Base-by-base conservation (phyloP, 2,113 vertebrate genomes). In the Marcusenius ussheri region DNA sequence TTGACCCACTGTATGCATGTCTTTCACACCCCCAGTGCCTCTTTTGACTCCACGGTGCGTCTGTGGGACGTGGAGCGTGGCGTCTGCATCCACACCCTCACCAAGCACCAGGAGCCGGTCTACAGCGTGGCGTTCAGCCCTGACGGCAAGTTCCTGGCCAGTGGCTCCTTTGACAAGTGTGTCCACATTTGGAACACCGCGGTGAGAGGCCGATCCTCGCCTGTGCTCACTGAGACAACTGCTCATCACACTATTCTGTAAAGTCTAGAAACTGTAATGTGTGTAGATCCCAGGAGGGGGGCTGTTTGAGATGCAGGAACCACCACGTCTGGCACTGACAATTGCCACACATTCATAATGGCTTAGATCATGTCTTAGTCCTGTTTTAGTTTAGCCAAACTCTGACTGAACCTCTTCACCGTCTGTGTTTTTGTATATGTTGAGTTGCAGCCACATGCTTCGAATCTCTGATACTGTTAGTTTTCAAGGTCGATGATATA, bases 101-200 rank as follows among this genome's bases (percentile, higher is more conserved):
- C 98, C 91, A 98, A 97, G 80, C 98, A 99, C 94, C 98, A 99
- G 94, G 98, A 99, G 87, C 98, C 98, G 0, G 98, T 99, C 90
- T 99, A 99, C 94, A 99, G 98, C 21, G 98, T 99, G 93, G 98
- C 98, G 83, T 99, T 99, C 93, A 99, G 98, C 94, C 98, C 98
- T 0, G 98, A 99, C 10, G 98, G 98, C 53, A 97, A 96, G 88
- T 97, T 98, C 77, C 94, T 99, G 94, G 98, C 98, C 92, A 99
- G 98, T 8, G 98, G 98, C 91, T 99, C 98, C 92, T 99, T 99
- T n/a, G 98, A 99, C 94, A 99, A 99, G 93, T 99, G 98, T 70
- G 98, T 99, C 89, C 98, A 99, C 93, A 98, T 99, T 95, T 99
- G 98, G 98, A 98, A 98, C 93, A 99, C 98, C 51, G 96, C 95